These are phyloP conservation scores for Lethocerus indicus DNA, from an alignment of 1,140 invertebrate genomes.

Conservation along the genomic window DNA sequence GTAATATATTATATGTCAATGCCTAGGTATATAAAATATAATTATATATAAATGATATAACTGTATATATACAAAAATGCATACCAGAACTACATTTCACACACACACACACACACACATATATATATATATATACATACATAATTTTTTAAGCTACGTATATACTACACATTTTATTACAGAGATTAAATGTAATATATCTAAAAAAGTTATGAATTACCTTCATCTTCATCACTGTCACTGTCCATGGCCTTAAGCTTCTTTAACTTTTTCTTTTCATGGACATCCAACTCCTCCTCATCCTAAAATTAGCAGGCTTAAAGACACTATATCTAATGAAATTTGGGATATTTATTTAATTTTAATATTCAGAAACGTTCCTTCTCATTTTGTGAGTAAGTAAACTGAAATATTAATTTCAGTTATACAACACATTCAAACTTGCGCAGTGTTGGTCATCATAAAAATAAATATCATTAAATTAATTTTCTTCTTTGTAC, in stretches of 20 bases:
- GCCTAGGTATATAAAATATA: too few relatives aligned
- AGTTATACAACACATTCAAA: conserved; percentile 6
- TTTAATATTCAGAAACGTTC: neutral
- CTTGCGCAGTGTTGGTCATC: conserved; percentile 7
- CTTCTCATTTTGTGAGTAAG: neutral
- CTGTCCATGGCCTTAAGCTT: conserved; percentile 39
- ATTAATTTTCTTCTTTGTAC: conserved; percentile 14
- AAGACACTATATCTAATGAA: neutral
- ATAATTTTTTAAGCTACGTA: neutral
- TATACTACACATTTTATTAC: neutral
- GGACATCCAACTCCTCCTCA: conserved; percentile 42
- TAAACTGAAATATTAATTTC: neutral
- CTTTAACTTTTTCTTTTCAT: conserved; percentile 43
- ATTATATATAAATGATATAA: too few relatives aligned
- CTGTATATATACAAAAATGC: too few relatives aligned
- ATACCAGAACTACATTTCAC: too few relatives aligned
- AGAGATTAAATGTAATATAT: neutral
- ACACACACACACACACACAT: neutral
- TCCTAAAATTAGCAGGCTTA: conserved; percentile 24
- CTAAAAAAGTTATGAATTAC: conserved; percentile 14
- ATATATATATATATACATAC: neutral
- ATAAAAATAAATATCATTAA: too few relatives aligned
- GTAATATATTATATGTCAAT: too few relatives aligned
- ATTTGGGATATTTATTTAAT: neutral
- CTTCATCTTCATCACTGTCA: conserved; percentile 40